phyloP scores from a whole-genome alignment of 2,888 invertebrate genomes.

The Megastigmus dorsalis region DNA sequence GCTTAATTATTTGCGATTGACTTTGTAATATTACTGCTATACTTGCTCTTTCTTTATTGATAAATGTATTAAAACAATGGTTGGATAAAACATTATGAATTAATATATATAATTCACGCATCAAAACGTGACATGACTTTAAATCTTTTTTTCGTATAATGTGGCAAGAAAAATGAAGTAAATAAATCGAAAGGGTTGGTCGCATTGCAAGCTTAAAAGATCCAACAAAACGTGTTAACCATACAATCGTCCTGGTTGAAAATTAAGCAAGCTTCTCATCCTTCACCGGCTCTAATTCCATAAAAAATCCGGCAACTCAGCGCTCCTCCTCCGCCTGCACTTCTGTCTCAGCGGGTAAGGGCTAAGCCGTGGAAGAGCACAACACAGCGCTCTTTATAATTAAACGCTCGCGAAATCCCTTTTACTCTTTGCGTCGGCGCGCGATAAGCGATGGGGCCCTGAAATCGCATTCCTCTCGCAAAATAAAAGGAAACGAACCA shows the following conservation, averaged over 20 bases:
- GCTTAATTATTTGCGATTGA: background rate
- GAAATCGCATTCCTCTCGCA: background rate
- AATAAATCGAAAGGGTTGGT: no score
- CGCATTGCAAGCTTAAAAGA: constrained; percentile 6
- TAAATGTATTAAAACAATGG: no score
- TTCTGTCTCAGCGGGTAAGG: background rate
- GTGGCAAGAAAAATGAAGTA: no score
- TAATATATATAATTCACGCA: no score
- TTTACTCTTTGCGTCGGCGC: constrained; percentile 12
- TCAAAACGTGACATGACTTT: no score
- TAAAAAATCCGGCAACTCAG: constrained; percentile 47
- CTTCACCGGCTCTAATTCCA: constrained; percentile 35
- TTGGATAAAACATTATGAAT: no score
- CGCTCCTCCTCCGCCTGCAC: background rate
- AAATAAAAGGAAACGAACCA: background rate
- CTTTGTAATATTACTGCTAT: no score
- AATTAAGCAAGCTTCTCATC: constrained; percentile 37
- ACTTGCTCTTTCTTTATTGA: no score
- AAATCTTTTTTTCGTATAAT: no score
- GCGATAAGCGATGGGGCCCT: constrained; percentile 25
- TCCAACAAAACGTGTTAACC: constrained; percentile 11
- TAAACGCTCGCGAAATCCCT: constrained; percentile 45
- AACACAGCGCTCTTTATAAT: constrained; percentile 44
- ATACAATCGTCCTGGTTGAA: constrained; percentile 47
- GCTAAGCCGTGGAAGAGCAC: background rate